A percentile compares a stretch with the other conserved stretches of the same genome.
Conservation (phyloP, 2,797 vertebrate species). For the Enteromius viviparus region DNA sequence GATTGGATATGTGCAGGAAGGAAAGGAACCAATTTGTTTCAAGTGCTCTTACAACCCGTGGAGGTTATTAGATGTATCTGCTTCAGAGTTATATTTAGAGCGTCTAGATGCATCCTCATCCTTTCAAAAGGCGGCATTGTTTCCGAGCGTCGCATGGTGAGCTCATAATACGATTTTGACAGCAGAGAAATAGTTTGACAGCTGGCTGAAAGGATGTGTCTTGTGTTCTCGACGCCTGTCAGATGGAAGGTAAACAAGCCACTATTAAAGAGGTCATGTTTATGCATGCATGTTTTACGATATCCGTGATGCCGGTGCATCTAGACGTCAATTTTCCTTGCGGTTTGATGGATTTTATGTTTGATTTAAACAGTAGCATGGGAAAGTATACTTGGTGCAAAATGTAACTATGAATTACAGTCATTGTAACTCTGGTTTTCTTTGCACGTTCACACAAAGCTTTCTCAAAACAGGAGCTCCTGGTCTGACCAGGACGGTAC, state of each 20-base stretch:
- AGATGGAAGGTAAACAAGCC: slow-evolving; percentile 60
- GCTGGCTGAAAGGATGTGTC: slow-evolving; percentile 57
- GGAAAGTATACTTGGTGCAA: background rate
- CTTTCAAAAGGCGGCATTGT: slow-evolving; percentile 52
- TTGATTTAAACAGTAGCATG: slow-evolving; percentile 22
- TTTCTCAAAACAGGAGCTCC: background rate
- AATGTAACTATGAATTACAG: slow-evolving; percentile 13
- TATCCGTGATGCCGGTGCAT: slow-evolving; percentile 22
- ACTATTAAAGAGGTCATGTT: slow-evolving; percentile 55
- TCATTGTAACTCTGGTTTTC: background rate
- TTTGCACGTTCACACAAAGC: background rate
- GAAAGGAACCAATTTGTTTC: slow-evolving; percentile 53
- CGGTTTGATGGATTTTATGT: slow-evolving; percentile 8
- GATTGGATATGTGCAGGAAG: slow-evolving; percentile 36
- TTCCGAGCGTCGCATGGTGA: slow-evolving; percentile 47
- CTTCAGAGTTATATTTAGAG: slow-evolving; percentile 52
- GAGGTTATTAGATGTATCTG: slow-evolving; percentile 58
- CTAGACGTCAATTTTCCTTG: slow-evolving; percentile 25
- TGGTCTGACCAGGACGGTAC: background rate
- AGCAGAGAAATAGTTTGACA: slow-evolving; percentile 60
- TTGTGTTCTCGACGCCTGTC: slow-evolving; percentile 58
- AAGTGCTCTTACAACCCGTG: slow-evolving; percentile 55
- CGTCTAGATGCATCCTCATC: slow-evolving; percentile 52
- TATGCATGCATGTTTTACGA: slow-evolving; percentile 53
- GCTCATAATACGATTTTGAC: slow-evolving; percentile 62